Evolutionary conservation across 1,140 invertebrate species (phyloP).

Genomic region (Drosophila jambulina): DNA sequence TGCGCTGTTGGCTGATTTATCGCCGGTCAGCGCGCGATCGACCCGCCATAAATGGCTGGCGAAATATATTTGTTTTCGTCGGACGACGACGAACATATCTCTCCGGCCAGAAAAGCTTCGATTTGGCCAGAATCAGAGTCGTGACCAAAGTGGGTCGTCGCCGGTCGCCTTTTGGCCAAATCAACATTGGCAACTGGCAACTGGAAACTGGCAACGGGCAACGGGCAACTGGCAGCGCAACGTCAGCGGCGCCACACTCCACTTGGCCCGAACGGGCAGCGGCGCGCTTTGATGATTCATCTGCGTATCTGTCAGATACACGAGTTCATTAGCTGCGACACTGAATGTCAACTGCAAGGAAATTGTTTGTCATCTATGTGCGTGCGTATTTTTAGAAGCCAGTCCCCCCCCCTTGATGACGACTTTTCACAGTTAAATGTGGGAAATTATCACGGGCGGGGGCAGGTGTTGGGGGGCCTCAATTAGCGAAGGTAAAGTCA

Average conservation of each 20-base stretch:
- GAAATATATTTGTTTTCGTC: constrained; percentile 43
- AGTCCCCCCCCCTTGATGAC: constrained; percentile 15
- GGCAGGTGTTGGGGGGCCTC: not conserved
- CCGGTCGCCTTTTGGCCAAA: constrained; percentile 61
- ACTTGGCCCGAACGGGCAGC: constrained; percentile 38
- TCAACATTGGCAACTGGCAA: constrained; percentile 36
- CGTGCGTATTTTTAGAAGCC: constrained; percentile 66
- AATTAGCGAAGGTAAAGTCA: constrained; percentile 57
- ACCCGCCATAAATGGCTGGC: constrained; percentile 42
- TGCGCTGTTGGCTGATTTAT: constrained; percentile 69
- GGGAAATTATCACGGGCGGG: constrained; percentile 23
- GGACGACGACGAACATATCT: constrained; percentile 30
- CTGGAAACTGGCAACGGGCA: constrained; percentile 24
- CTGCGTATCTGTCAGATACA: constrained; percentile 79
- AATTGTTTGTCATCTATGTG: constrained; percentile 64
- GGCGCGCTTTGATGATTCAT: constrained; percentile 73
- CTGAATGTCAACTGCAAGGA: constrained; percentile 83
- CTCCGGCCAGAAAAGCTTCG: constrained; percentile 52
- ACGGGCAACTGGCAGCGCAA: constrained; percentile 6
- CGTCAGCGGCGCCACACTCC: constrained; percentile 68
- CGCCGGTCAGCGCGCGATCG: constrained; percentile 46
- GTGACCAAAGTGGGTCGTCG: constrained; percentile 75
- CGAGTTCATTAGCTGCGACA: constrained; percentile 82
- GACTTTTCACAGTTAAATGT: constrained; percentile 72
- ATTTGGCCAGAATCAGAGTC: constrained; percentile 29